A percentile compares a stretch with the other conserved stretches of the same genome.
phyloP scores from a whole-genome alignment of 2,113 vertebrate genomes.

The Rostratula benghalensis region DNA sequence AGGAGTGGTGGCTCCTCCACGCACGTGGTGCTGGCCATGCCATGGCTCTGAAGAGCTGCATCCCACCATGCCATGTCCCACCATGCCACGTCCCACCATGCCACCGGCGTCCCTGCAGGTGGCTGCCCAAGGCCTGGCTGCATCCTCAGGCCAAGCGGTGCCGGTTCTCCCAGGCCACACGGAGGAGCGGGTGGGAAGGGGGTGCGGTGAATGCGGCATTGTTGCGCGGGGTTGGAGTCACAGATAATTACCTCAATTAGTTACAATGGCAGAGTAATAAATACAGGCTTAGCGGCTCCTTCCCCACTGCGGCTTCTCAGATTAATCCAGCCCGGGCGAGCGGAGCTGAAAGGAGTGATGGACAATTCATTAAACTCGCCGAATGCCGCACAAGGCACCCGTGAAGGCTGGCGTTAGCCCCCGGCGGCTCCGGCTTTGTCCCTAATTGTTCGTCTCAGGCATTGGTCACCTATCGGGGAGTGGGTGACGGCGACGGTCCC shows the following conservation, averaged over 20 bases:
- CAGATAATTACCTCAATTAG: slow-evolving; percentile 99
- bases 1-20: fast-evolving
- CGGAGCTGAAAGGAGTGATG: slow-evolving; percentile 93
- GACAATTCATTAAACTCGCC: slow-evolving; percentile 99
- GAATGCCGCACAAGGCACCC: slow-evolving; percentile 97
- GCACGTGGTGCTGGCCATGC: not conserved
- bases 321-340: slow-evolving; percentile 90
- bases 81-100: not conserved
- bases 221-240: slow-evolving; percentile 97
- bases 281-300: slow-evolving; percentile 99
- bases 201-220: slow-evolving; percentile 83
- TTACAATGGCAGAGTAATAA: slow-evolving; percentile 99
- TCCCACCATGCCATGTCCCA: no score
- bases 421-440: slow-evolving; percentile 92
- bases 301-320: slow-evolving; percentile 96
- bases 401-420: slow-evolving; percentile 99
- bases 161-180: slow-evolving; percentile 63
- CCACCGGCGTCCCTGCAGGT: fast-evolving
- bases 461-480: slow-evolving; percentile 88
- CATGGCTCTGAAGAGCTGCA: no score
- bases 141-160: not conserved
- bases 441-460: slow-evolving; percentile 81
- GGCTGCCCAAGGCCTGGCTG: not conserved
- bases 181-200: slow-evolving; percentile 56
- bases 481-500: slow-evolving; percentile 90